Conservation (phyloP, 1,140 invertebrate genomes). For the Hetaerina americana region DNA sequence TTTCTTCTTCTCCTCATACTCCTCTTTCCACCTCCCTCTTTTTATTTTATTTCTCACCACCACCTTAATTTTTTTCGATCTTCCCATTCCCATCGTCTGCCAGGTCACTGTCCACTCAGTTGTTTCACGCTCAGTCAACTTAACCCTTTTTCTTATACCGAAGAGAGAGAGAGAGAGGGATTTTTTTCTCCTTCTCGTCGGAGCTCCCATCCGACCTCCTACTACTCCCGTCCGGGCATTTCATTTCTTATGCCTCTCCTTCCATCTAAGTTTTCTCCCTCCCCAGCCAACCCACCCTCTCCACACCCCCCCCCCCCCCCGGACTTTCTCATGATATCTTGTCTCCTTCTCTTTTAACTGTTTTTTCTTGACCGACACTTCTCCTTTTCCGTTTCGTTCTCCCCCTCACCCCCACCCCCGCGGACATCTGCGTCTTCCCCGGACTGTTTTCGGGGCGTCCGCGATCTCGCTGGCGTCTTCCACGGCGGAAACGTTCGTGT, state of each 20-base stretch:
- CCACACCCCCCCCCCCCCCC: not conserved
- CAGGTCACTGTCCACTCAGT: not conserved
- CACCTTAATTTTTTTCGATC: too few relatives aligned
- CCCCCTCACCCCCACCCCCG: not conserved
- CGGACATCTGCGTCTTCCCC: not conserved
- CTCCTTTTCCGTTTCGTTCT: not conserved
- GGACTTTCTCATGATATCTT: not conserved
- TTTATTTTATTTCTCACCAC: too few relatives aligned
- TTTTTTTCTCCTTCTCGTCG: too few relatives aligned
- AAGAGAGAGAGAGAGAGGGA: too few relatives aligned
- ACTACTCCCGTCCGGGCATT: too few relatives aligned
- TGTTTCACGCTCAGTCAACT: not conserved
- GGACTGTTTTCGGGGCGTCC: not conserved
- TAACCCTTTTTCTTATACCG: not conserved
- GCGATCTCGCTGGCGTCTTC: too few relatives aligned
- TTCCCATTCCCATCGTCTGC: too few relatives aligned
- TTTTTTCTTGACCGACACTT: not conserved
- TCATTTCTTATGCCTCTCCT: not conserved
- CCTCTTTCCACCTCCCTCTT: too few relatives aligned
- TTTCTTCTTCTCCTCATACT: too few relatives aligned
- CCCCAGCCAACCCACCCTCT: not conserved
- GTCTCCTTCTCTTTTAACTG: not conserved
- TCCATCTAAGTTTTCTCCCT: not conserved
- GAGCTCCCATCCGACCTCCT: too few relatives aligned
- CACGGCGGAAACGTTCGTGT: too few relatives aligned